Conservation (phyloP, 2,113 vertebrate genomes). For the Psilopogon haemacephalus region DNA sequence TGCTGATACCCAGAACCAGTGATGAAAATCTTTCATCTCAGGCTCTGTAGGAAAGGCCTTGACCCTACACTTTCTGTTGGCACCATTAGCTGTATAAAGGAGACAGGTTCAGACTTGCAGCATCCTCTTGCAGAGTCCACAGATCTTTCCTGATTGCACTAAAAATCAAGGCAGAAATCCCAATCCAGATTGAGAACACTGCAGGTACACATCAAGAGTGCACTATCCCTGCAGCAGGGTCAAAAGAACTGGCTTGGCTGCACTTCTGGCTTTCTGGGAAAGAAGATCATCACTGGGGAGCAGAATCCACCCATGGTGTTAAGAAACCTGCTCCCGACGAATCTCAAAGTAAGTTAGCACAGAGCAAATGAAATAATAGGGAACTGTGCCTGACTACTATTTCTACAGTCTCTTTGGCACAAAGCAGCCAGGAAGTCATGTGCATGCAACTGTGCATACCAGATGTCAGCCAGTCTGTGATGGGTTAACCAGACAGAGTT, state of each 20-base stretch:
- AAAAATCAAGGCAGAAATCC: background rate
- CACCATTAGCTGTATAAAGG: background rate
- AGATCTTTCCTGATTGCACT: background rate
- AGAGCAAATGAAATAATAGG: background rate
- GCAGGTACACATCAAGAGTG: background rate
- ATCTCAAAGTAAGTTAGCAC: background rate
- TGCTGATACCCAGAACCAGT: background rate
- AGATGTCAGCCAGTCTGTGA: background rate
- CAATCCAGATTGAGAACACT: background rate
- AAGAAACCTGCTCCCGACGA: background rate
- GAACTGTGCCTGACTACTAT: background rate
- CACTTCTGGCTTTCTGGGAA: background rate
- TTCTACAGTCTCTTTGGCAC: background rate
- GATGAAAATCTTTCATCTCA: background rate
- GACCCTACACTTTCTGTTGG: background rate
- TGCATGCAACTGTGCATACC: background rate
- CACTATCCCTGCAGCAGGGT: background rate
- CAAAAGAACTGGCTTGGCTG: background rate
- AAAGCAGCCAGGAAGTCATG: background rate
- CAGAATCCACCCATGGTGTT: background rate
- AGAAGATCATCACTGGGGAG: background rate
- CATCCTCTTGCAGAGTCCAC: background rate
- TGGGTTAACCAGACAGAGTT: background rate
- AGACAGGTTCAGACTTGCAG: background rate
- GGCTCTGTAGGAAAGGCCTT: background rate